phyloP scores from a whole-genome alignment of 2,888 invertebrate genomes.

The Cylindroiulus punctatus region DNA sequence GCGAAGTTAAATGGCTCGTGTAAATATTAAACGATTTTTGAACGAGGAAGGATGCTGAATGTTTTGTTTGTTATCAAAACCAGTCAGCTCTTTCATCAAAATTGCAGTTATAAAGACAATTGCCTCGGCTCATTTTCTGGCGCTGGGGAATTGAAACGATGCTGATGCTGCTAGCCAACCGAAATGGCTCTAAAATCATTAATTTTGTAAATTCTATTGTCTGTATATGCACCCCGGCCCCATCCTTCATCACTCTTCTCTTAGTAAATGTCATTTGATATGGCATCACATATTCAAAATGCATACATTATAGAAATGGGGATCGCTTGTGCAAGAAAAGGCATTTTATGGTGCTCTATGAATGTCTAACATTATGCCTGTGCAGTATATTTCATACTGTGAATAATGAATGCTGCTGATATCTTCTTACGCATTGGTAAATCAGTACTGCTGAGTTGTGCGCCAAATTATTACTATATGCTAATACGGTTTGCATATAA shows the following conservation, averaged over 20 bases:
- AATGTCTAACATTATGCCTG: not conserved
- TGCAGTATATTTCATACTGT: not conserved
- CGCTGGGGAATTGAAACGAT: conserved; percentile 9
- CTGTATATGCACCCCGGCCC: not conserved
- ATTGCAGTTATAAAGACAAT: conserved; percentile 42
- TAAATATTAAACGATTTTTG: conserved; percentile 50
- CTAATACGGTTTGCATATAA: no score
- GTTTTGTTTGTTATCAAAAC: conserved; percentile 38
- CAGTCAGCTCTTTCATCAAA: conserved; percentile 38
- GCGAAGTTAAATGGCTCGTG: conserved; percentile 43
- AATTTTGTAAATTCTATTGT: conserved; percentile 23
- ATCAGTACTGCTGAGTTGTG: no score
- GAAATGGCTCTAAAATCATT: conserved; percentile 21
- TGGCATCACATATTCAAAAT: not conserved
- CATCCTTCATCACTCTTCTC: not conserved
- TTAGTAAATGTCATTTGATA: not conserved
- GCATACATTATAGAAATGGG: not conserved
- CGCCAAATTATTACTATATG: no score
- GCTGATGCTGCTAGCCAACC: conserved; percentile 26
- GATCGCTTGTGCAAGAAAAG: not conserved
- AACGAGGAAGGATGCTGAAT: conserved; percentile 47
- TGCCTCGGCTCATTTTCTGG: conserved; percentile 37
- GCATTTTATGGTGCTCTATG: not conserved
- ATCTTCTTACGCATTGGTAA: not conserved
- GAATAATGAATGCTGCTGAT: not conserved